Evolutionary conservation across 1,140 invertebrate genomes (phyloP).

Genomic region (Rhopalosiphum maidis): DNA sequence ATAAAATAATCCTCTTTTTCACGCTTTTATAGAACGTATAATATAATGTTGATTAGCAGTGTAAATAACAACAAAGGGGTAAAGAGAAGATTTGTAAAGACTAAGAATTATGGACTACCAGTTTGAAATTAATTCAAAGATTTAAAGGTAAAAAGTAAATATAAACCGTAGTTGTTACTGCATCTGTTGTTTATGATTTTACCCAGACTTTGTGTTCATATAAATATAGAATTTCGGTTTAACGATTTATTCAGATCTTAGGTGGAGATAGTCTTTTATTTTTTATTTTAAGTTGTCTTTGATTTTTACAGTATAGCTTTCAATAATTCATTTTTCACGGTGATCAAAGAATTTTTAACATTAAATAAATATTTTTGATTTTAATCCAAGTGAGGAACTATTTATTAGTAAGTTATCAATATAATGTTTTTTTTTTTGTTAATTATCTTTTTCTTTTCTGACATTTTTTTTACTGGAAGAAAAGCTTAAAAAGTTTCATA

Average conservation of each 20-base stretch:
- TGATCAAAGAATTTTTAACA: too few species aligned
- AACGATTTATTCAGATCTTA: not conserved
- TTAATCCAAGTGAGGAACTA: not conserved
- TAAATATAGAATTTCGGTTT: not conserved
- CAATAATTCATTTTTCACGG: not conserved
- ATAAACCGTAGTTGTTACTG: not conserved
- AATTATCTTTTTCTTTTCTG: not conserved
- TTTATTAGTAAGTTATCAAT: not conserved
- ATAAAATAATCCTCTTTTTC: conserved; percentile 14
- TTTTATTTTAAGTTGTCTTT: not conserved
- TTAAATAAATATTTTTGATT: not conserved
- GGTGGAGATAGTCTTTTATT: not conserved
- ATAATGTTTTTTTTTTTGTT: not conserved
- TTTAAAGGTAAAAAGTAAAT: not conserved
- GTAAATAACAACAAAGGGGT: not conserved
- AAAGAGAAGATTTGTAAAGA: not conserved
- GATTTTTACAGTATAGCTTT: not conserved
- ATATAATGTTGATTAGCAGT: not conserved
- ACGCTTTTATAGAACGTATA: not conserved
- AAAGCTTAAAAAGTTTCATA: not conserved
- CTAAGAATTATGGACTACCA: not conserved
- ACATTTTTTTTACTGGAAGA: not conserved
- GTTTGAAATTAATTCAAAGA: not conserved
- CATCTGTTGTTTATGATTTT: not conserved
- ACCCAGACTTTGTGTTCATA: not conserved